Conservation (phyloP, 2,113 vertebrate species). For the Phylloscopus trochiloides region DNA sequence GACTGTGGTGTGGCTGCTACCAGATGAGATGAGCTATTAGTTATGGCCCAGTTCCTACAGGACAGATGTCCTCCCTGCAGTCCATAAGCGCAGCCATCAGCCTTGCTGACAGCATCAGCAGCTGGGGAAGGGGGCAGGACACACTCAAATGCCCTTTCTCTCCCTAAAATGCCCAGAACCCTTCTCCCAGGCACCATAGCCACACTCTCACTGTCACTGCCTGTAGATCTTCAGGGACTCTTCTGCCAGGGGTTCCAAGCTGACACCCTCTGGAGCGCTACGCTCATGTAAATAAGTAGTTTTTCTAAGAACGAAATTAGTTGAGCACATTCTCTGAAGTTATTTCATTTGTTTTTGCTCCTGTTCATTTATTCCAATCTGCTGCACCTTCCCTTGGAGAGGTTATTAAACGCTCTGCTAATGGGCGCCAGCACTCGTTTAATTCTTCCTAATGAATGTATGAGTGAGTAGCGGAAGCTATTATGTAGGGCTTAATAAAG, state of each 20-base stretch:
- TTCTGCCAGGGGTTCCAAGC: not conserved
- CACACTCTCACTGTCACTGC: not conserved
- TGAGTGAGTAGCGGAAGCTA: conserved; percentile 54
- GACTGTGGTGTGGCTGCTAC: not conserved
- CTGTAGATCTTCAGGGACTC: not conserved
- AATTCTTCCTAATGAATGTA: conserved; percentile 60
- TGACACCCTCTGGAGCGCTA: not conserved
- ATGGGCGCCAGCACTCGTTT: conserved; percentile 56
- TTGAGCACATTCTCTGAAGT: conserved; percentile 36
- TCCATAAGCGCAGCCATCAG: not conserved
- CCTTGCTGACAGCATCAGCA: not conserved
- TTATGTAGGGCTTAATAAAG: conserved; percentile 60
- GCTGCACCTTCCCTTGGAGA: conserved; percentile 58
- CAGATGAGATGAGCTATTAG: not conserved
- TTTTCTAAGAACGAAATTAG: conserved; percentile 34
- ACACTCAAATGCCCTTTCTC: not conserved
- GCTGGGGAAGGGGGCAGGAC: not conserved
- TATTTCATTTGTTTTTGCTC: conserved; percentile 47
- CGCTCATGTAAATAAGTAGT: not conserved
- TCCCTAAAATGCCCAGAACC: not conserved
- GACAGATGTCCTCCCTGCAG: not conserved
- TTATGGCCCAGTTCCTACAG: not conserved
- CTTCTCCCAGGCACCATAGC: not conserved
- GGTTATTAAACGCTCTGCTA: conserved; percentile 59
- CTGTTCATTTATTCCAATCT: conserved; percentile 60